These are phyloP conservation scores for Pyrgilauda ruficollis DNA, from an alignment of 2,113 vertebrate species.

Conservation along the genomic window DNA sequence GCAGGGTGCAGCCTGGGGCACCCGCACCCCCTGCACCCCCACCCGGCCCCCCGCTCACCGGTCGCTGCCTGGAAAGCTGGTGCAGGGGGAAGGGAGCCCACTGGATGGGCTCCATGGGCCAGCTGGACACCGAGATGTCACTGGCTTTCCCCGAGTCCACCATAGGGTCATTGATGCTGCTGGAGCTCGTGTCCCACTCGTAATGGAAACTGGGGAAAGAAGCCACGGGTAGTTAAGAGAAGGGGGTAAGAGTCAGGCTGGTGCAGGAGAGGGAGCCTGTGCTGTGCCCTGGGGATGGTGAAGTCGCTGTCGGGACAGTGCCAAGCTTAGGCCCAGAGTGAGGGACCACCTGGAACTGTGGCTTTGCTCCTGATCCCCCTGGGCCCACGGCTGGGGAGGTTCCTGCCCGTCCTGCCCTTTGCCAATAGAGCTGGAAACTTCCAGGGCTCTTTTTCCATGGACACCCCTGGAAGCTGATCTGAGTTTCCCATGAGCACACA, in stretches of 20 bases:
- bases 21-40: background rate
- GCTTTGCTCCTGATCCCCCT: background rate
- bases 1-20: accelerated
- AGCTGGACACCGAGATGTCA: conserved; percentile 86
- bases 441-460: background rate
- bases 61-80: conserved; percentile 72
- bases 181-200: conserved; percentile 79
- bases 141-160: conserved; percentile 89
- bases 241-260: accelerated
- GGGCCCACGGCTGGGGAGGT: accelerated
- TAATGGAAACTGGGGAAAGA: conserved; percentile 75
- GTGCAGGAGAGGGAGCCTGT: background rate
- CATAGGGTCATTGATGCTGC: conserved; percentile 83
- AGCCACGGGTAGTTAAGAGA: accelerated
- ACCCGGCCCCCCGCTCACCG: background rate
- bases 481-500: background rate
- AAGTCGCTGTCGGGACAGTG: background rate
- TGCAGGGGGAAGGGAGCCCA: conserved; percentile 86
- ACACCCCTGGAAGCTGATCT: background rate
- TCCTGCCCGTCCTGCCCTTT: background rate
- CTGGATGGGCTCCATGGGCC: conserved; percentile 84
- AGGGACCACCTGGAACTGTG: accelerated
- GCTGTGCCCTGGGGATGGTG: background rate
- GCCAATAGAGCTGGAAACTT: background rate
- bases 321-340: background rate